Evolutionary conservation across 2,888 invertebrate species (phyloP).

Genomic region (Ochlodes sylvanus): DNA sequence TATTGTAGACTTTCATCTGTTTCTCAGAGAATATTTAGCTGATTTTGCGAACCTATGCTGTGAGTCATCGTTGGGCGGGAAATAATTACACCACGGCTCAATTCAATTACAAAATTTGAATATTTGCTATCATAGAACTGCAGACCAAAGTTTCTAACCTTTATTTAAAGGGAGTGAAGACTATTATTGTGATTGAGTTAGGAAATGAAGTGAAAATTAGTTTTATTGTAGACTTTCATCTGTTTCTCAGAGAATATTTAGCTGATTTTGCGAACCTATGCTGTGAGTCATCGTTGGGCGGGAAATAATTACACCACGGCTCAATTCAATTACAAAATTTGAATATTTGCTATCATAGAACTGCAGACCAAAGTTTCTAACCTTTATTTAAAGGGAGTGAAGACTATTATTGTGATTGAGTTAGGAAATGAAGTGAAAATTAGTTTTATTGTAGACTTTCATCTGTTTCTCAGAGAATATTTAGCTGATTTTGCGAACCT

Average conservation of each 20-base stretch:
- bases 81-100: constrained; percentile 66
- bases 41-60: constrained; percentile 58
- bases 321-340: constrained; percentile 50
- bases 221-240: constrained; percentile 27
- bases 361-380: constrained; percentile 3
- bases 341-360: constrained; percentile 17
- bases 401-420: constrained; percentile 5
- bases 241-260: constrained; percentile 27
- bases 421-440: constrained; percentile 1
- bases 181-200: background rate
- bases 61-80: constrained; percentile 60
- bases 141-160: constrained; percentile 8
- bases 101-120: constrained; percentile 48
- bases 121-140: constrained; percentile 10
- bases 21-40: constrained; percentile 23
- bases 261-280: constrained; percentile 57
- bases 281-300: constrained; percentile 58
- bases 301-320: constrained; percentile 68
- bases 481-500: constrained; percentile 55
- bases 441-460: constrained; percentile 19
- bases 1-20: constrained; percentile 30
- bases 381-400: constrained; percentile 18
- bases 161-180: constrained; percentile 19
- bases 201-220: background rate
- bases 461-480: constrained; percentile 29